Conservation (phyloP, 2,888 invertebrate genomes). For the Lasioglossum figueresi region DNA sequence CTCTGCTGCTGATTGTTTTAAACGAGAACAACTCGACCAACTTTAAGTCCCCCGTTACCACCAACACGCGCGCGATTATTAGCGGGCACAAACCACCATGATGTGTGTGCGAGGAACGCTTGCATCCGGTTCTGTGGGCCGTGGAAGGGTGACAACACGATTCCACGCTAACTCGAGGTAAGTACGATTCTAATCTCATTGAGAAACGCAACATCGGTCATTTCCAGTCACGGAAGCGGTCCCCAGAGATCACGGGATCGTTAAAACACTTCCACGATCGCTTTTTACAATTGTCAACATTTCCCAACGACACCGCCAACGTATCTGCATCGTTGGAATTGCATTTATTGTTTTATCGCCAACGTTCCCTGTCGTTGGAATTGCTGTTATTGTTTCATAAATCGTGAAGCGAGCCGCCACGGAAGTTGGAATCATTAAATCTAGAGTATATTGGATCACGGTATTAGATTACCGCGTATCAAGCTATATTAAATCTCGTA, state of each 20-base stretch:
- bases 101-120: conserved; percentile 76
- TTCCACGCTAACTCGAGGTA: conserved; percentile 57
- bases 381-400: conserved; percentile 12
- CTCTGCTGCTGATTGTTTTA: conserved; percentile 82
- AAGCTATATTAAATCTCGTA: conserved; percentile 2
- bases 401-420: conserved; percentile 8
- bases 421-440: conserved; percentile 30
- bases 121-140: conserved; percentile 76
- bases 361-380: background rate
- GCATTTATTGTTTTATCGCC: background rate
- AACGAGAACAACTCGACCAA: conserved; percentile 81
- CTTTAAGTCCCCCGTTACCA: conserved; percentile 75
- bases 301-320: background rate
- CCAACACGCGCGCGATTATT: conserved; percentile 79
- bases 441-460: conserved; percentile 23
- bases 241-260: background rate
- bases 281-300: background rate
- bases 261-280: background rate
- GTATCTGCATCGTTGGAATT: background rate
- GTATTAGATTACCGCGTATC: conserved; percentile 23
- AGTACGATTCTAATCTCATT: conserved; percentile 66
- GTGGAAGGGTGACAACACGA: conserved; percentile 68
- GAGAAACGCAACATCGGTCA: conserved; percentile 37
- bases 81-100: conserved; percentile 72
- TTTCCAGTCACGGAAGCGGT: conserved; percentile 32